Conservation (phyloP, 2,888 invertebrate species). For the Pristionchus entomophagus region DNA sequence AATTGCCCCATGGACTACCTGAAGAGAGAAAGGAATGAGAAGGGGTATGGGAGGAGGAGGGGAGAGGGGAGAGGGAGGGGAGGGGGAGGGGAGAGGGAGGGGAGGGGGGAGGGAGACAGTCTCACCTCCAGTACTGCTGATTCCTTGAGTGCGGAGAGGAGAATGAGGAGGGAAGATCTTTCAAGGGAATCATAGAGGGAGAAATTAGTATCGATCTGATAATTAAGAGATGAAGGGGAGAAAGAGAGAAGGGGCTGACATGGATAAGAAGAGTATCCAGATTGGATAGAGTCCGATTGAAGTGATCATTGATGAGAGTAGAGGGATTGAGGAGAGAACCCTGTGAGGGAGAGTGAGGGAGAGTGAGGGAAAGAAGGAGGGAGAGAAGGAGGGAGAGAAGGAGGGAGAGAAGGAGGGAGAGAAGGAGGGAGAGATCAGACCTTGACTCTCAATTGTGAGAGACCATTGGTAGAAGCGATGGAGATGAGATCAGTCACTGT, state of each 20-base stretch:
- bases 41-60: background rate
- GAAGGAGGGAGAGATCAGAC: background rate
- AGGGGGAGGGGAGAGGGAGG: no score
- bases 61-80: no score
- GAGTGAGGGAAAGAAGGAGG: no score
- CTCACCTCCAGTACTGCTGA: background rate
- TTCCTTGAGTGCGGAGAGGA: background rate
- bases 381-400: no score
- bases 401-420: no score
- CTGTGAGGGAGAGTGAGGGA: background rate
- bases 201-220: conserved; percentile 23
- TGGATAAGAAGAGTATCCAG: conserved; percentile 35
- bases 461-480: conserved; percentile 4
- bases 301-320: conserved; percentile 15
- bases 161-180: background rate
- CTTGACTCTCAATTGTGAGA: conserved; percentile 2
- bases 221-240: no score
- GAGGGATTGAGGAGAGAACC: conserved; percentile 29
- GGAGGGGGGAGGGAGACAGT: no score
- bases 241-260: background rate
- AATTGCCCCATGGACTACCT: background rate
- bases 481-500: conserved; percentile 13
- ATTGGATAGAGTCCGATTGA: conserved; percentile 22
- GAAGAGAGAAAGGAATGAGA: background rate
- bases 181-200: background rate